Evolutionary conservation across 1,140 invertebrate genomes (phyloP), one percentile per base, ranked within the genome.

Genomic region (Tetraneura akinire): DNA sequence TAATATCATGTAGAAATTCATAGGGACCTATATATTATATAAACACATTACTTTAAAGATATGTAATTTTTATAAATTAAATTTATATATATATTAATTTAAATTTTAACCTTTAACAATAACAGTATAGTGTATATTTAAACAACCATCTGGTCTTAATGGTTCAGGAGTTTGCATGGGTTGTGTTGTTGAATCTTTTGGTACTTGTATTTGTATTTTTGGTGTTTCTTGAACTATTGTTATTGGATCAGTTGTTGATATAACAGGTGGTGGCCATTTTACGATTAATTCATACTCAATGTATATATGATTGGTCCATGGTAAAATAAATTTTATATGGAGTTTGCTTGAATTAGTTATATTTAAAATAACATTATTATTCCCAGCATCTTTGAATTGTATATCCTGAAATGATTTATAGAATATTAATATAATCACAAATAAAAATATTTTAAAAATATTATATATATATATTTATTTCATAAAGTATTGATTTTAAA

Each of bases 1-100:
- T 92, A 23, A 93, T 90, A 83, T 94, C 93, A 84, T 93, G 91
- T 21, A 94, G 86, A 86, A 94, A 94, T 83, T 94, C 92, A 84
- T 94, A 93, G 2, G 91, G 90, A 4, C 91, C 92, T 89, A 85
- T 81, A 85, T n/a, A n/a, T n/a, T n/a, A n/a, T n/a, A n/a, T 37
- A 37, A 37, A 37, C 32, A 37, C 8, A 37, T 37, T n/a, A n/a
- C 32, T 37, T 4, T 37, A 4, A 37, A 37, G 3, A 37, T 37
- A 37, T 8, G 8, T 37, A 8, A 37, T 37, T 37, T 8, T 37
- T 37, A 8, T 37, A 37, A 37, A 37, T 37, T 37, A 8, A 81
- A 78, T 80, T 55, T 64, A 53, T 32, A 51, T 8, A 66, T 64
- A 14, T 51, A 57, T 18, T 26, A 21, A 1, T 53, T 55, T 13